Base-by-base conservation (phyloP, 2,888 invertebrate genomes). In the Metacarcinus magister region DNA sequence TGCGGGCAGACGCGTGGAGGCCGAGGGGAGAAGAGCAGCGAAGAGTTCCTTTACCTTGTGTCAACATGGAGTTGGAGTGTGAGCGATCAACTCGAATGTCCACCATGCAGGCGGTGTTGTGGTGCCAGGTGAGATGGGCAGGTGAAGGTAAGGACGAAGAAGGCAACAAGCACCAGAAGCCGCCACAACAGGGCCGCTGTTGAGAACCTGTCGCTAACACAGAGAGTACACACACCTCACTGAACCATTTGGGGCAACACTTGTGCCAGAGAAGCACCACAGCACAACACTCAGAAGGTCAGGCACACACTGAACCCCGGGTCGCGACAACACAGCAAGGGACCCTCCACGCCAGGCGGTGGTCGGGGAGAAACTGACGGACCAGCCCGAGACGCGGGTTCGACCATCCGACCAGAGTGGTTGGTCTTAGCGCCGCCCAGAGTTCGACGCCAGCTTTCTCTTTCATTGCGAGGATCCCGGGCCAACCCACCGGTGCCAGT, bases 331-430 rank as follows among this genome's bases (percentile, higher is more conserved):
- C 95, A 91, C 95, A 90, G 92, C 95, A 46, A 95, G 92, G 92
- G 92, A 75, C 60, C 95, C 95, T 95, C 95, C 93, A 93, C 90
- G 93, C 95, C 93, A 54, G 93, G 90, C 67, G 95, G 93, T 95
- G 95, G 93, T 93, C 95, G 93, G 95, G 90, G 95, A 89, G 95
- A 95, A 95, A 95, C 95, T 95, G 95, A 67, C 92, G 95, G 95
- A 82, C 92, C 91, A 95, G 95, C 92, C 92, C 75, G 95, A 95
- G 95, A 75, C 95, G 90, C 92, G 92, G 95, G 82, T 95, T 95
- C 95, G 95, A 92, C 95, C 95, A 92, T 92, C 92, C 95, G 48
- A 95, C 95, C 67, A 92, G 60, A 46, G 67, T 91, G 91, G 95
- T 95, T 43, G 90, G 90, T 67, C 95, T 95, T 92, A 82, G 87